Evolutionary conservation across 2,888 invertebrate genomes (phyloP).

Genomic region (Empis stercorea): DNA sequence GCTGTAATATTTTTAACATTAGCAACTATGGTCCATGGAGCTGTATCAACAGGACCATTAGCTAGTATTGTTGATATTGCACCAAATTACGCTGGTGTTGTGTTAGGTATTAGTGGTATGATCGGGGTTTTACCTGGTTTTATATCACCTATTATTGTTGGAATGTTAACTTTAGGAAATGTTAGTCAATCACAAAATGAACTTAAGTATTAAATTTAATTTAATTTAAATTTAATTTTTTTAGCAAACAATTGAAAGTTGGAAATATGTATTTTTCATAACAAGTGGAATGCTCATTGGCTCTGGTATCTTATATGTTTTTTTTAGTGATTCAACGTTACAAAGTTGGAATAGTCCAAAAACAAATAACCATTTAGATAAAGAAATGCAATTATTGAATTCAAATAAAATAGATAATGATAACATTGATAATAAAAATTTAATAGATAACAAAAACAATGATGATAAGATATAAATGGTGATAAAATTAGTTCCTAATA

Average conservation of each 20-base stretch:
- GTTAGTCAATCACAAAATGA: no score
- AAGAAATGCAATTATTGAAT: constrained; percentile 23
- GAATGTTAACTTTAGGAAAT: constrained; percentile 46
- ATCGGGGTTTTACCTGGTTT: constrained; percentile 46
- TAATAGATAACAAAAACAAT: not conserved
- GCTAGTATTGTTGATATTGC: constrained; percentile 55
- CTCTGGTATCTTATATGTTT: constrained; percentile 40
- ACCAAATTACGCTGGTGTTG: constrained; percentile 45
- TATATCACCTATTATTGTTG: constrained; percentile 48
- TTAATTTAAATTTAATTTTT: no score
- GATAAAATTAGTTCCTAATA: no score
- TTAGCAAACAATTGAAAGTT: constrained; percentile 47
- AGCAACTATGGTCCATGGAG: constrained; percentile 52
- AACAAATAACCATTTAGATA: constrained; percentile 15
- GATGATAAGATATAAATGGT: not conserved
- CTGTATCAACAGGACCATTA: constrained; percentile 51
- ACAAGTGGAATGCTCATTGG: constrained; percentile 39
- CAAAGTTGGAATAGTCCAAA: constrained; percentile 43
- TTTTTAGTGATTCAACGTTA: constrained; percentile 43
- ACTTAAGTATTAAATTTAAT: no score
- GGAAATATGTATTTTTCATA: constrained; percentile 48
- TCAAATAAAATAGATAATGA: constrained; percentile 4
- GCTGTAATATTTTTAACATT: constrained; percentile 47
- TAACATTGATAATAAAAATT: constrained; percentile 1
- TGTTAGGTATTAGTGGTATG: constrained; percentile 48